Base-by-base conservation (phyloP, 1,140 invertebrate species). In the Lethrus apterus region DNA sequence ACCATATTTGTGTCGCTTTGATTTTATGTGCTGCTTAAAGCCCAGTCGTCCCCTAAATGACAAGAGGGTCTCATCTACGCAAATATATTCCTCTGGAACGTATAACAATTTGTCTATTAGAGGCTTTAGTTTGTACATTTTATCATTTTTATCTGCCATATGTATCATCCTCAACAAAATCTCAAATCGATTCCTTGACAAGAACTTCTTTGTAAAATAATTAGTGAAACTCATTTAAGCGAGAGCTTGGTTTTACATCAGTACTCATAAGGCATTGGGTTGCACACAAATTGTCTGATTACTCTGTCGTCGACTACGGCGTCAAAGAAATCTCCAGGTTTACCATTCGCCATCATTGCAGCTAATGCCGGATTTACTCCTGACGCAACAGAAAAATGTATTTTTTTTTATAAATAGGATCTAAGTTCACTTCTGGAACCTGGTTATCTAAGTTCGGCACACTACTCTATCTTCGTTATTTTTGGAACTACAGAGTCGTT, bases 61-160 rank as follows among this genome's bases (percentile, higher is more conserved):
- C n/a, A 64, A 38, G 29, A 66, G 47, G 11, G 57, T 60, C 50
- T 68, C 63, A 52, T 68, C 60, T 21, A 68, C 45, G 18, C 51
- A 58, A 20, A 68, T 41, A 10, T 60, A 49, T 60, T 62, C 44
- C 9, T 36, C 43, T 50, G 55, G 44, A 49, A 46, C 51, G 38
- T 60, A 62, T 18, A 18, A 26, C n/a, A n/a, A n/a, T n/a, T n/a
- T n/a, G n/a, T n/a, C n/a, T n/a, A n/a, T n/a, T n/a, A n/a, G n/a
- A n/a, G n/a, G n/a, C n/a, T n/a, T n/a, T n/a, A n/a, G n/a, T n/a
- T n/a, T n/a, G n/a, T n/a, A n/a, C n/a, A n/a, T n/a, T n/a, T n/a
- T n/a, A n/a, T n/a, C n/a, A n/a, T n/a, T n/a, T n/a, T n/a, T n/a
- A n/a, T n/a, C n/a, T n/a, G n/a, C n/a, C n/a, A n/a, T n/a, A n/a